Evolutionary conservation across 2,797 vertebrate species (phyloP), one percentile per base, ranked within the genome.

Genomic region (Remorina albescens): DNA sequence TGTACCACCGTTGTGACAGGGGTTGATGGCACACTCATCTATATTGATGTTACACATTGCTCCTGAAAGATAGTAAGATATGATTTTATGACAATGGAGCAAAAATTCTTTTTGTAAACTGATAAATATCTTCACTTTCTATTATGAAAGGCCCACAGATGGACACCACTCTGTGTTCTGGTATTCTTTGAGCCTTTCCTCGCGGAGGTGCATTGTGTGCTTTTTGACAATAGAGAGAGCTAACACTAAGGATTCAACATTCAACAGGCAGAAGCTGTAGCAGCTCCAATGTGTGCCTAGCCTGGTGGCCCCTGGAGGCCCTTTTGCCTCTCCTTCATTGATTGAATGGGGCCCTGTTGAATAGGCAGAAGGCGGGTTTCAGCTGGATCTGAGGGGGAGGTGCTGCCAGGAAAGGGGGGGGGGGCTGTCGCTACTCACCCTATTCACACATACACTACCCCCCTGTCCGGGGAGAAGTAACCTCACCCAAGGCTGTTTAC

Each of bases 1-100:
- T 0, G 96, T 98, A 63, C 98, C 98, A 0, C 98, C 98, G 0
- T 99, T 97, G 90, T 97, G 97, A 84, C 98, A 99, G 1, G 98
- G 98, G 82, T 93, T 94, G 79, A 94, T 95, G 28, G 94, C 95
- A n/a, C 98, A 99, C 54, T 99, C 98, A 0, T 99, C 96, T 0
- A 98, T 97, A 89, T 99, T 96, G 86, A 98, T 91, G 85, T 96
- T 97, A 71, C 98, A 99, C 97, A 98, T 97, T 39, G 91, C 89
- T 26, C 98, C 98, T 99, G 91, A 32, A 78, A 74, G 62, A 68
- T 18, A 70, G 34, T 21, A 5, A 54, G 8, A 25, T 5, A 1
- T 2, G 25, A 51, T 53, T 80, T 85, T n/a, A 83, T 37, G 4
- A 67, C 5, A 30, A 30, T 28, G 61, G 26, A 28, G 34, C 25